Percentiles rank a stretch among this genome's conserved stretches.
Conservation (phyloP, 2,888 invertebrate species). For the Melieria crassipennis region DNA sequence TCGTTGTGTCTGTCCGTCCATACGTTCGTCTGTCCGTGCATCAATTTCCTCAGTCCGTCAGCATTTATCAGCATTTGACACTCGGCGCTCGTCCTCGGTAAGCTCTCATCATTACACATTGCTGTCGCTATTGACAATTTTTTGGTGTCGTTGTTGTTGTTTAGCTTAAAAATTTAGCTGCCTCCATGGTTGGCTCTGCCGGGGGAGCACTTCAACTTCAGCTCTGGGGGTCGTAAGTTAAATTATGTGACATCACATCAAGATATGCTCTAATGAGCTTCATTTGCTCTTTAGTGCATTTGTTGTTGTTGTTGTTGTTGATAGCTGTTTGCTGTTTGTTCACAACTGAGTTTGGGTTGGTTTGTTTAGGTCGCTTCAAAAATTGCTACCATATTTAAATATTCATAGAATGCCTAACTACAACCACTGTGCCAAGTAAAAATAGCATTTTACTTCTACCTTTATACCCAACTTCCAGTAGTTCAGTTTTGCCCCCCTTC, state of each 20-base stretch:
- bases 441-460: too few relatives aligned
- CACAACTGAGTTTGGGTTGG: neutral
- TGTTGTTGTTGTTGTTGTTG: neutral
- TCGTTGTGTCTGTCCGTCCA: neutral
- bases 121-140: too few relatives aligned
- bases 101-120: too few relatives aligned
- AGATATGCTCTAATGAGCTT: constrained; percentile 21
- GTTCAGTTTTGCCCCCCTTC: too few relatives aligned
- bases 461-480: too few relatives aligned
- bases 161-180: too few relatives aligned
- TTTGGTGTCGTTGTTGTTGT: too few relatives aligned
- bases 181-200: too few relatives aligned
- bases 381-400: constrained; percentile 1
- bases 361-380: constrained; percentile 8
- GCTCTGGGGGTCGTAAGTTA: neutral
- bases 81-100: too few relatives aligned
- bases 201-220: too few relatives aligned
- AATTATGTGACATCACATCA: constrained; percentile 19
- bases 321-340: too few relatives aligned
- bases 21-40: neutral
- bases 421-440: too few relatives aligned
- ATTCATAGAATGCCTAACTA: constrained; percentile 4
- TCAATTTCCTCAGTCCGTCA: neutral
- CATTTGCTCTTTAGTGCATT: neutral
- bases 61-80: constrained; percentile 18